Base-by-base conservation (phyloP, 2,797 vertebrate genomes). In the Eremophila alpestris region DNA sequence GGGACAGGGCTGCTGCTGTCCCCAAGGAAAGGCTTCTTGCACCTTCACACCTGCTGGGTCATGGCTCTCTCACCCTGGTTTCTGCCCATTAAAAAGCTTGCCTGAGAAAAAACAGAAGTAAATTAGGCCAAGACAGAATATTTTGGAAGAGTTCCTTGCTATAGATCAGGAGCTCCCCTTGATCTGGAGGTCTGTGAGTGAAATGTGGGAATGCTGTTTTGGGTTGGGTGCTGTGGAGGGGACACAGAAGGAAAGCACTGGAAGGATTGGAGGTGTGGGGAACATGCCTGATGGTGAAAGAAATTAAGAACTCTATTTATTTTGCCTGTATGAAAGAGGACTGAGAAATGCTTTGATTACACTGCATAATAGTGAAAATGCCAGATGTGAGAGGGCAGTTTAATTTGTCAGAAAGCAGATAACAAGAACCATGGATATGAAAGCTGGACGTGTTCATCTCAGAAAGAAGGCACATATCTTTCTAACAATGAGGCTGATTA, bases 371-470 rank as follows among this genome's bases (percentile, higher is more conserved):
- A 86, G 77, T 59, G 85, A 79, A 90, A 93, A 91, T 0, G 2
- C 48, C 65, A 84, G 51, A 63, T 75, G 64, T 13, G 10, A 92
- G 89, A 80, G 49, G 65, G 46, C 46, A 91, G 73, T 76, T 83
- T 63, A 90, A 91, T 91, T 83, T 91, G 63, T 75, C 76, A 75
- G 79, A 86, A 85, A 65, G 70, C 63, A 92, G 92, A 91, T 83
- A 93, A 75, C 22, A 77, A 86, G 59, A 65, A 69, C 75, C 84
- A 55, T 91, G 58, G 84, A 67, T 90, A 83, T 88, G 91, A 91
- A 94, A 92, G 48, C 62, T 63, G 75, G 92, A 83, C 0, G 0
- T 65, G 82, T 69, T 94, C 76, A 65, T 69, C 83, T 85, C n/a
- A 75, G 40, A 86, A 95, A 63, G 89, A 91, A 92, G 38, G 16